These are phyloP conservation scores for Semotilus atromaculatus DNA, from an alignment of 2,797 vertebrate genomes.

Conservation along the genomic window DNA sequence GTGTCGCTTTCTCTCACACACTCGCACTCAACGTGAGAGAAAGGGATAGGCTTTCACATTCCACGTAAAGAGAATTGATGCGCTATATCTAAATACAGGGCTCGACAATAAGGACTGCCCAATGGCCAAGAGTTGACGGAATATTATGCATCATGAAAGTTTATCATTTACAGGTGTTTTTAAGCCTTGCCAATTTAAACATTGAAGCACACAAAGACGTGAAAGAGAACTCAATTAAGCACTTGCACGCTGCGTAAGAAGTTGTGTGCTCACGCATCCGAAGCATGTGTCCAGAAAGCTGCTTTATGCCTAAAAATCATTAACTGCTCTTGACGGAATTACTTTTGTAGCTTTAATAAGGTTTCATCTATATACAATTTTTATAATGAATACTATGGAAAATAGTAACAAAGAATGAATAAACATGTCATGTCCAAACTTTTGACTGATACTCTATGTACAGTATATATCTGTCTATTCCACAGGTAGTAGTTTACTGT, in stretches of 20 bases:
- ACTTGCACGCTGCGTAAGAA: neutral
- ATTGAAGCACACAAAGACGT: neutral
- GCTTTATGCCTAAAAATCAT: neutral
- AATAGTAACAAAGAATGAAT: neutral
- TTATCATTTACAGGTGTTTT: too few relatives aligned
- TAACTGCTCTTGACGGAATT: neutral
- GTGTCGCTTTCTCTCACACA: neutral
- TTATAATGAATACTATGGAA: neutral
- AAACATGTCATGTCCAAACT: neutral
- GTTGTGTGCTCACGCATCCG: too few relatives aligned
- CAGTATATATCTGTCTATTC: neutral
- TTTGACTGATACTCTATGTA: conserved; percentile 1
- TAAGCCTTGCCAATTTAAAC: too few relatives aligned
- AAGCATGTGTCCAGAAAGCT: neutral
- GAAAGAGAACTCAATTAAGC: neutral
- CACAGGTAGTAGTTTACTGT: neutral
- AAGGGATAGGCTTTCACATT: too few relatives aligned
- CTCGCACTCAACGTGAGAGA: neutral
- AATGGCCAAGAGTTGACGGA: too few relatives aligned
- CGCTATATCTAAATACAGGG: too few relatives aligned
- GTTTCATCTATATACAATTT: neutral
- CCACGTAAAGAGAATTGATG: too few relatives aligned
- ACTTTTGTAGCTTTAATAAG: neutral
- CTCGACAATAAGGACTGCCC: too few relatives aligned
- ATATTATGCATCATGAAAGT: too few relatives aligned